Evolutionary conservation across 2,888 invertebrate species (phyloP).

Genomic region (Aphidius colemani): DNA sequence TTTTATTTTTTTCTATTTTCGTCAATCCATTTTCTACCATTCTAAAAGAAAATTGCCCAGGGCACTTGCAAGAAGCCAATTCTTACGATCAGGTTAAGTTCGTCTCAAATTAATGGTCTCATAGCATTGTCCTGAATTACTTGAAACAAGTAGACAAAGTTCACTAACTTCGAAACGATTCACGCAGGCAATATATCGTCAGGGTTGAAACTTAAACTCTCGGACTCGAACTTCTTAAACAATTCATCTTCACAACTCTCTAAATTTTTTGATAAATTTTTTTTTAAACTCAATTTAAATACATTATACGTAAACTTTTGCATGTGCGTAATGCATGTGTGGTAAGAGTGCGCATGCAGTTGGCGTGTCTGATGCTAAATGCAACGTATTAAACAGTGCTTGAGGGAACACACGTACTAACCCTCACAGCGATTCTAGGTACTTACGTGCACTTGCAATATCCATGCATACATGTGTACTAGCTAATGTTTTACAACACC

Average conservation of each 20-base stretch:
- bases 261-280: too few species aligned
- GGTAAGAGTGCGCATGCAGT: slow-evolving; percentile 13
- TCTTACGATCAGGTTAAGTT: neutral
- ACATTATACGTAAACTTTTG: neutral
- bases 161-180: slow-evolving; percentile 32
- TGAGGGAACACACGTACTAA: slow-evolving; percentile 21
- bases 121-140: slow-evolving; percentile 36
- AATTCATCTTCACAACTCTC: too few species aligned
- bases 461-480: slow-evolving; percentile 7
- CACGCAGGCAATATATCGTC: slow-evolving; percentile 33
- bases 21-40: slow-evolving; percentile 3
- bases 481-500: slow-evolving; percentile 23
- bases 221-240: slow-evolving; percentile 10
- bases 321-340: slow-evolving; percentile 14
- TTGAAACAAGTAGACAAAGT: slow-evolving; percentile 34
- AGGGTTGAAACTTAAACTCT: slow-evolving; percentile 23
- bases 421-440: slow-evolving; percentile 2
- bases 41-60: slow-evolving; percentile 27
- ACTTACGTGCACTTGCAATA: slow-evolving; percentile 2
- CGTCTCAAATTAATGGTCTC: slow-evolving; percentile 36
- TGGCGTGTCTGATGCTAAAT: slow-evolving; percentile 20
- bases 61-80: slow-evolving; percentile 29
- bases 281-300: too few species aligned
- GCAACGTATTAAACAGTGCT: slow-evolving; percentile 27
- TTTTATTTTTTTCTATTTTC: slow-evolving; percentile 2